These are phyloP conservation scores for Himalopsyche anomala DNA, from an alignment of 2,888 invertebrate genomes.

Conservation along the genomic window DNA sequence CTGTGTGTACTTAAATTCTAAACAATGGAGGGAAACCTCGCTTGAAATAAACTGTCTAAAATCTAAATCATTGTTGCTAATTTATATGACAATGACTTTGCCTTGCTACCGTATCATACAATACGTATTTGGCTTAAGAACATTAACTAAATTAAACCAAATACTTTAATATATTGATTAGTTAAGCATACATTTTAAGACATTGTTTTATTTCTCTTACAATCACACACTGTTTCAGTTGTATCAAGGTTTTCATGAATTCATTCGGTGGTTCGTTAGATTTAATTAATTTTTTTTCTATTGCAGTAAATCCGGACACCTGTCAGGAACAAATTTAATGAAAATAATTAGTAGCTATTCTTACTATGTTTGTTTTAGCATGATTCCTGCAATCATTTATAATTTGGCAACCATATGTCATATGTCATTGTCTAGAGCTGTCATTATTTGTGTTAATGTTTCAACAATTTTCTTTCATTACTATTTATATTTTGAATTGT, in stretches of 20 bases:
- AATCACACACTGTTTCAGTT: background rate
- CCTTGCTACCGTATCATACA: background rate
- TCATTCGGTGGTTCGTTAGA: too few species aligned
- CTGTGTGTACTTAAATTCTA: background rate
- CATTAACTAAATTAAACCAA: constrained; percentile 8
- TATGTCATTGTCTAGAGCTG: too few species aligned
- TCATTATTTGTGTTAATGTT: background rate
- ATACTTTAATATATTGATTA: background rate
- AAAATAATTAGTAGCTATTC: too few species aligned
- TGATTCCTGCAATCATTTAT: too few species aligned
- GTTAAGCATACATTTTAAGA: background rate
- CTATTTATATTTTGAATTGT: background rate
- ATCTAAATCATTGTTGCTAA: background rate
- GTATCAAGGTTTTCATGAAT: background rate
- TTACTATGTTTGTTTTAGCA: too few species aligned
- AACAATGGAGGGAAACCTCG: constrained; percentile 31
- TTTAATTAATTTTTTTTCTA: too few species aligned
- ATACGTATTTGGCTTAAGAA: background rate
- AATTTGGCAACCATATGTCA: too few species aligned
- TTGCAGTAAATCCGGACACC: too few species aligned
- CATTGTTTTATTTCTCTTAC: background rate
- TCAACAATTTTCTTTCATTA: background rate
- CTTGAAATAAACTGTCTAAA: constrained; percentile 12
- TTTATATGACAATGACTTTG: constrained; percentile 13
- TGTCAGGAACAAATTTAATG: too few species aligned